These are phyloP conservation scores for Diorhabda sublineata DNA, from an alignment of 1,140 invertebrate genomes.

Conservation along the genomic window DNA sequence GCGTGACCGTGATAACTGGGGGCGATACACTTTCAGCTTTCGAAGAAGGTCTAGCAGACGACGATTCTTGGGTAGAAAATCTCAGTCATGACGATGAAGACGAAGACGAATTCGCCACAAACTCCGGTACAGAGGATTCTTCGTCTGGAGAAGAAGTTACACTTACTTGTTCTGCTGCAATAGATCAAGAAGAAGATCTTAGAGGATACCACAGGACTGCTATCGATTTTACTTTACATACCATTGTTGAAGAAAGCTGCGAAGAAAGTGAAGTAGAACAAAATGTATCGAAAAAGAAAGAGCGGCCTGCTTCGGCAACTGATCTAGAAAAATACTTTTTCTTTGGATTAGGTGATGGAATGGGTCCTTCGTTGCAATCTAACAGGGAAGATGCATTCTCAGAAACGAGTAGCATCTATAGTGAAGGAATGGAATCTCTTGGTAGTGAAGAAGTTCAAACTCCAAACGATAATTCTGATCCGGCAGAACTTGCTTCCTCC, in stretches of 20 bases:
- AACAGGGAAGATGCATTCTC: constrained; percentile 68
- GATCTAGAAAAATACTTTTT: constrained; percentile 91
- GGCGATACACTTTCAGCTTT: constrained; percentile 62
- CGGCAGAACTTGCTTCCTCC: constrained; percentile 75
- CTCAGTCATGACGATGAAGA: constrained; percentile 72
- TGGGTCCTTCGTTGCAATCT: constrained; percentile 50
- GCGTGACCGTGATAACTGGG: constrained; percentile 61
- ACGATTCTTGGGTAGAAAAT: constrained; percentile 84
- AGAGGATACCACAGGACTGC: constrained; percentile 73
- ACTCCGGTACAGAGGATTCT: constrained; percentile 54
- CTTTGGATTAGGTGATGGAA: constrained; percentile 72
- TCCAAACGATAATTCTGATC: constrained; percentile 53
- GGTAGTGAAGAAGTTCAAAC: constrained; percentile 52
- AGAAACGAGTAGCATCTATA: constrained; percentile 83
- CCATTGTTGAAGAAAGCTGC: constrained; percentile 90
- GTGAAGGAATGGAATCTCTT: constrained; percentile 71
- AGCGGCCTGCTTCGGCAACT: constrained; percentile 66
- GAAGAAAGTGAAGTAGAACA: constrained; percentile 81
- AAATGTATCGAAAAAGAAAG: constrained; percentile 53
- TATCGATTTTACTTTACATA: constrained; percentile 87
- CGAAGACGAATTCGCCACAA: constrained; percentile 58
- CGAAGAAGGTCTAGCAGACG: constrained; percentile 78
- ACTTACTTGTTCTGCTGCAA: constrained; percentile 49
- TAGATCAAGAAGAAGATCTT: constrained; percentile 74
- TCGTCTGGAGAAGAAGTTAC: constrained; percentile 56